A percentile compares a stretch with the other conserved stretches of the same genome.
Conservation (phyloP, 2,113 vertebrate genomes). For the Pleuronectes platessa region DNA sequence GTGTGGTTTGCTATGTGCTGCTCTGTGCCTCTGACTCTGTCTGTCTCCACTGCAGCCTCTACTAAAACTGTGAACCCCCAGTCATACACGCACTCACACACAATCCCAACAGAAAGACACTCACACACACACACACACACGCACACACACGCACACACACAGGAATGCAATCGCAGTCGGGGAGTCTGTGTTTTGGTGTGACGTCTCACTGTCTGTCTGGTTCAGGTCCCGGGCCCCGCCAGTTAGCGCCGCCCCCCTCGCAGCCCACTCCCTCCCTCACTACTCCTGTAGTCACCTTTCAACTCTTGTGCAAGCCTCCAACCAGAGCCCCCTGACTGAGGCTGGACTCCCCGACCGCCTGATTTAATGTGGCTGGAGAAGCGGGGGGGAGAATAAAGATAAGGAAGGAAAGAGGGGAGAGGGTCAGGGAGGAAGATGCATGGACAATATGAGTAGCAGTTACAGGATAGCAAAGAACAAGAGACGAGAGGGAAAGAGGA, state of each 20-base stretch:
- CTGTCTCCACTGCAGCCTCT: slow-evolving; percentile 68
- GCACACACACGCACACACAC: slow-evolving; percentile 38
- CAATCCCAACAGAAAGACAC: slow-evolving; percentile 1
- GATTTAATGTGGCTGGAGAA: slow-evolving; percentile 2
- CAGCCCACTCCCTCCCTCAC: slow-evolving; percentile 23
- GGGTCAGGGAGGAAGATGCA: not conserved
- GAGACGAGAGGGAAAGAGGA: not conserved
- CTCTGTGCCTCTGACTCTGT: slow-evolving; percentile 56
- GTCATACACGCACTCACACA: slow-evolving; percentile 33
- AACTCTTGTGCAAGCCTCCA: slow-evolving; percentile 7
- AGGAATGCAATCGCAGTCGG: slow-evolving; percentile 45
- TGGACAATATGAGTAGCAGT: not conserved
- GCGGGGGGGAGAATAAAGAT: not conserved
- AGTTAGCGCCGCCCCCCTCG: slow-evolving; percentile 44
- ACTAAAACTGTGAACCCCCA: slow-evolving; percentile 68
- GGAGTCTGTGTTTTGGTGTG: slow-evolving; percentile 68
- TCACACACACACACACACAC: slow-evolving; percentile 28
- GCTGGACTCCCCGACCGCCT: not conserved
- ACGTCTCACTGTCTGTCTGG: slow-evolving; percentile 74
- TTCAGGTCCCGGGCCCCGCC: slow-evolving; percentile 54
- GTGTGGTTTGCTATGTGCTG: slow-evolving; percentile 45
- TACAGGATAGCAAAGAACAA: not conserved
- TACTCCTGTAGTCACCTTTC: slow-evolving; percentile 37
- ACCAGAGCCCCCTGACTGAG: slow-evolving; percentile 12
- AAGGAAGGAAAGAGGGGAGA: accelerated